Base-by-base conservation (phyloP, 35 echinoderm and acorn worm species). In the Eucidaris tribuloides region DNA sequence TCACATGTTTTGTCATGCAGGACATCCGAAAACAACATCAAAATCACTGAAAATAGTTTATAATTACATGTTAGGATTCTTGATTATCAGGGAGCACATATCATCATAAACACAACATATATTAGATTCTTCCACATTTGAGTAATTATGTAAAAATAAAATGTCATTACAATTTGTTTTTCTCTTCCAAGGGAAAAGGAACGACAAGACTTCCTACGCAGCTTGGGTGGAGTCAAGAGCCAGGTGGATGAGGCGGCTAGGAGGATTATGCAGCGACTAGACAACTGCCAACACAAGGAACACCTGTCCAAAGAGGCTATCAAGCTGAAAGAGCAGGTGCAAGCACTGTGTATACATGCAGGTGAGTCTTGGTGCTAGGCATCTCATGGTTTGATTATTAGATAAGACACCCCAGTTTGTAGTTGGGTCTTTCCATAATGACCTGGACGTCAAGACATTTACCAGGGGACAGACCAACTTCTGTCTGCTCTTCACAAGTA, bases 231-330 rank as follows among this genome's bases (percentile, higher is more conserved):
- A 37, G 89, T 91, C 58, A 79, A 85, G 50, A 84, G 62, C 66
- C 89, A 91, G 64, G 78, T 91, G 27, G 76, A 85, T 49, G 89
- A 86, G 19, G 46, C 83, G 58, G 71, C 89, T 29, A 71, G 40
- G 44, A 85, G 76, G 45, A 80, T 91, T 7, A 43, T 85, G 30
- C 56, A 78, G 35, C 33, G 46, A 17, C 62, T 91, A 18, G 58
- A 74, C 7, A 43, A 30, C 20, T 85, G 74, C 74, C 72, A 71
- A 41, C 89, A 91, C 43, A 85, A 85, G 37, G 89, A 91, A 29
- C 83, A 86, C 41, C 89, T 91, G 18, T 60, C 71, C 35, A 31
- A 74, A 7, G 77, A 71, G 55, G 80, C 82, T 63, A 85, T 27
- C 19, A 46, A 91, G 17, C 78, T 91, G 25, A 79, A 64, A 4